Conservation (phyloP, 2,113 vertebrate genomes). For the Labeo catla region DNA sequence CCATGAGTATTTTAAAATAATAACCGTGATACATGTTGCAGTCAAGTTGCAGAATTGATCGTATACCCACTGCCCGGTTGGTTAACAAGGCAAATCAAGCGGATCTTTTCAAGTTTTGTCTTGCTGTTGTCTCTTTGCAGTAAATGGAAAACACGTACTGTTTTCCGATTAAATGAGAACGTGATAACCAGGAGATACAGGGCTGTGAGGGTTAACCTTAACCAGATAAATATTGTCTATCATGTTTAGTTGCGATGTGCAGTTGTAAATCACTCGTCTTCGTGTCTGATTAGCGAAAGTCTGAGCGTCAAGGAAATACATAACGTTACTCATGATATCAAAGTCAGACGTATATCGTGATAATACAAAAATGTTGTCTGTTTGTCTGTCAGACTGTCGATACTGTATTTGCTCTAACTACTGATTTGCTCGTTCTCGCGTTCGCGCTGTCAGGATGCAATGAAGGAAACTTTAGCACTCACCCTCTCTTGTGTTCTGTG, state of each 20-base stretch:
- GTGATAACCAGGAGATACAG: not conserved
- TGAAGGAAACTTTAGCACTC: slow-evolving; percentile 78
- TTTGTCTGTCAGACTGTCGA: slow-evolving; percentile 4
- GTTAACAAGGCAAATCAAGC: slow-evolving; percentile 4
- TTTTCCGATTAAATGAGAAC: not conserved
- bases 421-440: slow-evolving; percentile 44
- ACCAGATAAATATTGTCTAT: not conserved
- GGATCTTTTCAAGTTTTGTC: slow-evolving; percentile 24
- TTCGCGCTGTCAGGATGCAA: slow-evolving; percentile 40
- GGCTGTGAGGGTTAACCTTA: not conserved
- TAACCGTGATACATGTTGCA: not conserved
- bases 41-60: not conserved
- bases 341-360: not conserved
- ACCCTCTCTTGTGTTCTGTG: slow-evolving; percentile 97
- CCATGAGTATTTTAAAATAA: not conserved
- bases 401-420: slow-evolving; percentile 10
- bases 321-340: not conserved
- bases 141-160: not conserved
- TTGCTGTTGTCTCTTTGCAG: not conserved
- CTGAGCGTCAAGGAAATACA: not conserved
- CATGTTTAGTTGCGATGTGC: not conserved
- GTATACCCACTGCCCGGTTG: not conserved
- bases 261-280: not conserved
- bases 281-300: slow-evolving; percentile 19
- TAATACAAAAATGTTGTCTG: not conserved